Conservation (phyloP, 53 echinoderm and acorn worm genomes). For the Hippasteria phrygiana region DNA sequence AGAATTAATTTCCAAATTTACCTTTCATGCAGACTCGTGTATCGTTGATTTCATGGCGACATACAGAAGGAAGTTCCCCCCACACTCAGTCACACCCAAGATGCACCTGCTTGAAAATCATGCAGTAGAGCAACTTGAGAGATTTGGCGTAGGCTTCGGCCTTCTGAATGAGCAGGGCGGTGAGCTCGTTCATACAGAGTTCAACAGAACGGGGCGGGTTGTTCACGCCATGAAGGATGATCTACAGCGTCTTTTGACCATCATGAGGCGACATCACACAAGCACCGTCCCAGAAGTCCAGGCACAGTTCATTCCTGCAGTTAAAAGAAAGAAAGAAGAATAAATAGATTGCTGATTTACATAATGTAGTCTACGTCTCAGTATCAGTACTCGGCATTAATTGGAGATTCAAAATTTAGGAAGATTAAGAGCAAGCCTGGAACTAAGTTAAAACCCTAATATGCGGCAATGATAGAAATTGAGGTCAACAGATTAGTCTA, state of each 20-base stretch:
- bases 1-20: not conserved
- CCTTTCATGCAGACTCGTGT: too few species aligned
- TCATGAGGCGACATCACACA: not conserved
- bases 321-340: conserved; percentile 1
- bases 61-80: conserved; percentile 7
- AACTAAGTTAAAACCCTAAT: too few species aligned
- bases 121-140: conserved; percentile 6
- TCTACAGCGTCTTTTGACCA: conserved; percentile 6
- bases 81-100: conserved; percentile 14
- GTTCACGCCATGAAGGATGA: conserved; percentile 39
- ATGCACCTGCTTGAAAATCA: conserved; percentile 51
- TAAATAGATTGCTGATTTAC: not conserved
- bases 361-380: not conserved
- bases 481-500: too few species aligned
- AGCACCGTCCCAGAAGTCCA: conserved; percentile 3
- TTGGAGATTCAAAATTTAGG: not conserved
- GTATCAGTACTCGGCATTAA: not conserved
- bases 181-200: conserved; percentile 44
- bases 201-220: conserved; percentile 36
- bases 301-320: not conserved
- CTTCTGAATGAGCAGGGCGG: conserved; percentile 67
- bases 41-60: conserved; percentile 26
- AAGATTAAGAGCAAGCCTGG: too few species aligned
- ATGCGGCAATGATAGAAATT: too few species aligned
- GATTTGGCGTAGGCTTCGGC: conserved; percentile 30